Evolutionary conservation across 2,888 invertebrate species (phyloP).

Genomic region (Therioaphis trifolii): DNA sequence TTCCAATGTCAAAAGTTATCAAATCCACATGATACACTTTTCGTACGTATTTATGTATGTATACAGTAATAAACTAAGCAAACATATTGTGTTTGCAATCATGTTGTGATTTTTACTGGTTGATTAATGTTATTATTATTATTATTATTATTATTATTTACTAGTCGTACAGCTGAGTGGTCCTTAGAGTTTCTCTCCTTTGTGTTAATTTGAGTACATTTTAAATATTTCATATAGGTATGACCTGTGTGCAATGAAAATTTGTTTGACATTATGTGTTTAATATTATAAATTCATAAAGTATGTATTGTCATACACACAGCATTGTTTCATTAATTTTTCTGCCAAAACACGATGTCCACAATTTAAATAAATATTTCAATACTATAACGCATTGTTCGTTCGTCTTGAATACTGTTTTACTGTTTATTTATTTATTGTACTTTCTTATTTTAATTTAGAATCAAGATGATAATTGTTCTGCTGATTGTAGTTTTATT

Average conservation of each 20-base stretch:
- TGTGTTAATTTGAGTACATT: neutral
- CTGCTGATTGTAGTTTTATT: neutral
- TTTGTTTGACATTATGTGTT: neutral
- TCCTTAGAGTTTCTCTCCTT: neutral
- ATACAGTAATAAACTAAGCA: conserved; percentile 20
- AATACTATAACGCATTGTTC: neutral
- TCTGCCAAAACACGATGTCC: neutral
- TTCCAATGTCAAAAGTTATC: conserved; percentile 3
- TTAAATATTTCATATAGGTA: too few species aligned
- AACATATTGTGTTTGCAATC: neutral
- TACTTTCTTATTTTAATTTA: too few species aligned
- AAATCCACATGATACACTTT: neutral
- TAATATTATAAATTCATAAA: too few species aligned
- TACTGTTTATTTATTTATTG: neutral
- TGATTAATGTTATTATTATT: neutral
- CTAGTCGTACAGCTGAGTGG: neutral
- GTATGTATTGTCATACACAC: neutral
- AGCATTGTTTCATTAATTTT: neutral
- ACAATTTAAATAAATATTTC: neutral
- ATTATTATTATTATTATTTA: conserved; percentile 2
- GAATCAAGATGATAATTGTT: too few species aligned
- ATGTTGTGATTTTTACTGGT: conserved; percentile 35
- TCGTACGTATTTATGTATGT: neutral
- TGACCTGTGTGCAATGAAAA: conserved; percentile 12
- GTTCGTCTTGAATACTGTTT: neutral